These are phyloP conservation scores for Lagopus muta DNA, from an alignment of 2,113 vertebrate species.

Conservation along the genomic window DNA sequence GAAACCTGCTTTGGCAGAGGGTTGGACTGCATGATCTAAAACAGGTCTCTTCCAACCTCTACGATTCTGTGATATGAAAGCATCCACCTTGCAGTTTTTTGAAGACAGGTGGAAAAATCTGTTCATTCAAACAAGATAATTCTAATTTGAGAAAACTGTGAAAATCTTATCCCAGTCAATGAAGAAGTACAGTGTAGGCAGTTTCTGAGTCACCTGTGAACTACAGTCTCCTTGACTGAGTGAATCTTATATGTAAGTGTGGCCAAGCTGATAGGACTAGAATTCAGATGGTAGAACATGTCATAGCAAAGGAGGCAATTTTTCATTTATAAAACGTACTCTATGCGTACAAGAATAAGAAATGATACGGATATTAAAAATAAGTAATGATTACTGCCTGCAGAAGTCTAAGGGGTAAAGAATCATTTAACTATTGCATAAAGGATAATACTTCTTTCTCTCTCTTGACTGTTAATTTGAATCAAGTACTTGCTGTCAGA, in stretches of 20 bases:
- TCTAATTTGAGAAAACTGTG: background rate
- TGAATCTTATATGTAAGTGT: background rate
- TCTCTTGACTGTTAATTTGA: background rate
- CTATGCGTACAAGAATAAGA: background rate
- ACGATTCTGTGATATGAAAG: background rate
- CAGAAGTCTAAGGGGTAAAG: background rate
- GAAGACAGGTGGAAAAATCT: background rate
- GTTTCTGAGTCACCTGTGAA: background rate
- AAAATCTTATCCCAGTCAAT: background rate
- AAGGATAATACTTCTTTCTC: background rate
- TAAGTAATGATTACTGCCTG: background rate
- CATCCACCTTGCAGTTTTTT: background rate
- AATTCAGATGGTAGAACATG: background rate
- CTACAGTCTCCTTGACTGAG: background rate
- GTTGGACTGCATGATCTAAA: too few species aligned
- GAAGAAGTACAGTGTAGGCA: background rate
- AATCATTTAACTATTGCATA: background rate
- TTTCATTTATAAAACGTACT: background rate
- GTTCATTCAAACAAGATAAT: background rate
- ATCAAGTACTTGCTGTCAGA: background rate
- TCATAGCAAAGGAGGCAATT: background rate
- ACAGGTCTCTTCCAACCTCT: too few species aligned
- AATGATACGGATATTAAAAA: background rate
- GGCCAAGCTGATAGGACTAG: too few species aligned
- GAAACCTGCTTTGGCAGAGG: too few species aligned